Conservation (phyloP, 2,797 vertebrate genomes). For the Pempheris klunzingeri region DNA sequence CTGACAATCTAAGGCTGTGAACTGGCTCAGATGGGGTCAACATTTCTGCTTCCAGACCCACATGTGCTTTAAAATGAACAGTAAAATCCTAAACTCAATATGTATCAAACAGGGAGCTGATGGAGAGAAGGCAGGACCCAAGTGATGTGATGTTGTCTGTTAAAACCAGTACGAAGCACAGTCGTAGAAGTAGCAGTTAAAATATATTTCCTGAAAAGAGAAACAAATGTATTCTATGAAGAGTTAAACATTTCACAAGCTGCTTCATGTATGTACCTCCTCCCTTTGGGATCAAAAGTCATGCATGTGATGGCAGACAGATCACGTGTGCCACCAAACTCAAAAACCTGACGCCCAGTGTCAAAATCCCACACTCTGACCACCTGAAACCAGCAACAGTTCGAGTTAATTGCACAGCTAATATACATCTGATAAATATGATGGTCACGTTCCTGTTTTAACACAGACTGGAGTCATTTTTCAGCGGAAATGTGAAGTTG, state of each 20-base stretch:
- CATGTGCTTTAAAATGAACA: no score
- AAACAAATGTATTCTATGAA: neutral
- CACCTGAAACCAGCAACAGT: conserved; percentile 67
- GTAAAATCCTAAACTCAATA: no score
- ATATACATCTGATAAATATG: neutral
- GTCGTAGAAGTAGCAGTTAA: neutral
- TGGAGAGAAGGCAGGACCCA: no score
- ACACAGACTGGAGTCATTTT: neutral
- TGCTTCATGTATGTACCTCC: conserved; percentile 72
- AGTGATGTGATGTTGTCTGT: no score
- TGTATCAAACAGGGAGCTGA: no score
- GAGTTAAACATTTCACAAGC: neutral
- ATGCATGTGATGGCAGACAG: conserved; percentile 83
- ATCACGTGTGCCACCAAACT: conserved; percentile 79
- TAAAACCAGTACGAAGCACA: no score
- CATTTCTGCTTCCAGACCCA: no score
- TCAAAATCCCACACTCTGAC: conserved; percentile 88
- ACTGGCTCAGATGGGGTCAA: no score
- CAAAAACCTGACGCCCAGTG: conserved; percentile 82
- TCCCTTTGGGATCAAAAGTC: conserved; percentile 83
- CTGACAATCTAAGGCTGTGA: no score
- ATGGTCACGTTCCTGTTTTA: neutral
- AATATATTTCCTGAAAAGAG: neutral
- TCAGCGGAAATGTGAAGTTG: neutral
- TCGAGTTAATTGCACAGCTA: neutral